phyloP scores from a whole-genome alignment of 2,888 invertebrate species.

The Acronicta leporina region DNA sequence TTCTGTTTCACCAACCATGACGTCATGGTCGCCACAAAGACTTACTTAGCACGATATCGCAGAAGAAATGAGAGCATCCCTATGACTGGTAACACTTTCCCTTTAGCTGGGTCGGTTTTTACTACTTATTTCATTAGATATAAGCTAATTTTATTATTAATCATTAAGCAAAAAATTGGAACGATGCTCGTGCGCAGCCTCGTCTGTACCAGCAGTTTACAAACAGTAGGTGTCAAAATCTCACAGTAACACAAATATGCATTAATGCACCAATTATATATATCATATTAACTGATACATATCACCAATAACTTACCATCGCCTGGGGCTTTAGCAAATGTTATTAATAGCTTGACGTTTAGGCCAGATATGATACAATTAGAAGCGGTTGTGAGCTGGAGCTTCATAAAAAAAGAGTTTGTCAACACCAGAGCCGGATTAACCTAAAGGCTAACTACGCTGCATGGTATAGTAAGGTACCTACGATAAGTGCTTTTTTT shows the following conservation, averaged over 20 bases:
- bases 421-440: no score
- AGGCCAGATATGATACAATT: not conserved
- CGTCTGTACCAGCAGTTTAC: constrained; percentile 3
- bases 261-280: not conserved
- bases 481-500: no score
- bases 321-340: constrained; percentile 24
- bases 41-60: constrained; percentile 77
- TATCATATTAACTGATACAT: not conserved
- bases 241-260: constrained; percentile 7
- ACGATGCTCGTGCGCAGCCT: constrained; percentile 27
- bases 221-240: constrained; percentile 23
- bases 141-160: constrained; percentile 30
- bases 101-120: constrained; percentile 55
- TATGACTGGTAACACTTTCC: constrained; percentile 70
- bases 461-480: no score
- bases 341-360: not conserved
- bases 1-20: constrained; percentile 94
- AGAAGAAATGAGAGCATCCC: constrained; percentile 69
- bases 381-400: not conserved
- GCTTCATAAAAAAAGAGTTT: not conserved
- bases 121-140: constrained; percentile 41
- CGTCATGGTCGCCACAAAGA: constrained; percentile 88
- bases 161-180: constrained; percentile 20
- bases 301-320: constrained; percentile 6
- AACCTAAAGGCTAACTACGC: no score